A percentile compares a stretch with the other conserved stretches of the same genome.
These are phyloP conservation scores for Candoia aspera DNA, from an alignment of 2,113 vertebrate species.

Conservation along the genomic window DNA sequence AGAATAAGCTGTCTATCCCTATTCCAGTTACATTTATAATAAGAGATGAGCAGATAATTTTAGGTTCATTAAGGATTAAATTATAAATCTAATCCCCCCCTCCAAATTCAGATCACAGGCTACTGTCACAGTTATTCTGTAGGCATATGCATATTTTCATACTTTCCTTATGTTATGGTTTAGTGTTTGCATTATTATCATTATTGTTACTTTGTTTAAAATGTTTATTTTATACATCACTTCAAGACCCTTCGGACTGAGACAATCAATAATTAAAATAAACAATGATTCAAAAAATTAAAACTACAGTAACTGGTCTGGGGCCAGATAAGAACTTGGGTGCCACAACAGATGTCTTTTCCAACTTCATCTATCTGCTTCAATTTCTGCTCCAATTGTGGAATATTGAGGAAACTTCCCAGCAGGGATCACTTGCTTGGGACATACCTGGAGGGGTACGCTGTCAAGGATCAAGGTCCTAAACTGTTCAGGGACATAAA, in stretches of 20 bases:
- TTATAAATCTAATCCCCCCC: not conserved
- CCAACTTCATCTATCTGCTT: not conserved
- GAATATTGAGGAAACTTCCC: not conserved
- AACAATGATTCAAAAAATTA: not conserved
- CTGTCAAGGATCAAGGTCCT: too few species aligned
- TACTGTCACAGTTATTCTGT: not conserved
- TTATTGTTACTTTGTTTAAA: not conserved
- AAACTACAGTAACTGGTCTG: not conserved
- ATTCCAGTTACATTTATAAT: not conserved
- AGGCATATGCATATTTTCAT: slow-evolving; percentile 32
- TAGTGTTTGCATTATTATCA: not conserved
- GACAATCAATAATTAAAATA: not conserved
- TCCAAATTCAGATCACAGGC: not conserved
- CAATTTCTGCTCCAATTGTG: not conserved
- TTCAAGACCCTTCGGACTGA: not conserved
- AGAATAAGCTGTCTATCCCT: not conserved
- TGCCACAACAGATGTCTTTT: not conserved
- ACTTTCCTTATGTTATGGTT: not conserved
- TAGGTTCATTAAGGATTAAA: fast-evolving
- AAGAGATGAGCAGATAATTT: not conserved
- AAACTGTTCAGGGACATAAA: too few species aligned
- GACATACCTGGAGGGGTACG: too few species aligned
- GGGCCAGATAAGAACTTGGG: not conserved
- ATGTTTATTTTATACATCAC: not conserved
- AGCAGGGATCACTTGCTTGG: not conserved